Evolutionary conservation across 1,140 invertebrate species (phyloP), one percentile per base, ranked within the genome.

Genomic region (Euglossa dilemma): DNA sequence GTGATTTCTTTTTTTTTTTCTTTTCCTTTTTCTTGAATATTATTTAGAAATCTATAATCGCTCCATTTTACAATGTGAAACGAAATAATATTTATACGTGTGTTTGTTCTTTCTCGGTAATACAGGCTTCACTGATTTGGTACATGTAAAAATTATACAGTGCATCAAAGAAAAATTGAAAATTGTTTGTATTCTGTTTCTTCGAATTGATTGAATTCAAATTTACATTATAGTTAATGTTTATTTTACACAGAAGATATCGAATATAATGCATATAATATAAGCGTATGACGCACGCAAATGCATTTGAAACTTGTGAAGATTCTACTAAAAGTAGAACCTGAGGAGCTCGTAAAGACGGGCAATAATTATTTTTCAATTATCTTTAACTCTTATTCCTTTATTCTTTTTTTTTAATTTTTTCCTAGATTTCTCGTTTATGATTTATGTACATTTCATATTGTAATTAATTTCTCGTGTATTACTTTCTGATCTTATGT

Each of bases 31-130:
- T 43, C n/a, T 50, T 23, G 23, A 75, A 50, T n/a, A 16, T 20
- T 63, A 23, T 79, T 52, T 16, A 16, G 23, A 23, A 50, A 75
- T 73, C 54, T 66, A 20, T 79, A 70, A 85, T 83, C 72, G 61
- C 84, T 88, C 84, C 87, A 88, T 89, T 89, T 89, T 86, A 88
- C 66, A 73, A n/a, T 71, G 77, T 54, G 56, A 76, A 76, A 57
- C 28, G 25, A 50, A 76, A 86, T 20, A 87, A 85, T 72, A 78
- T 67, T 59, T 61, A 23, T 83, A 71, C 45, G 70, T 57, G 77
- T 77, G 79, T 66, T 75, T 59, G 59, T 11, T 80, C 54, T 54
- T 18, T n/a, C 14, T 73, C 52, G 47, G 47, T 80, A 61, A 52
- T 23, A 47, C 59, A 74, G 18, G 43, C 70, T 66, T 76, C 66